A percentile compares a stretch with the other conserved stretches of the same genome.
Conservation (phyloP, 2,888 invertebrate species). For the Xiphydria camelus region DNA sequence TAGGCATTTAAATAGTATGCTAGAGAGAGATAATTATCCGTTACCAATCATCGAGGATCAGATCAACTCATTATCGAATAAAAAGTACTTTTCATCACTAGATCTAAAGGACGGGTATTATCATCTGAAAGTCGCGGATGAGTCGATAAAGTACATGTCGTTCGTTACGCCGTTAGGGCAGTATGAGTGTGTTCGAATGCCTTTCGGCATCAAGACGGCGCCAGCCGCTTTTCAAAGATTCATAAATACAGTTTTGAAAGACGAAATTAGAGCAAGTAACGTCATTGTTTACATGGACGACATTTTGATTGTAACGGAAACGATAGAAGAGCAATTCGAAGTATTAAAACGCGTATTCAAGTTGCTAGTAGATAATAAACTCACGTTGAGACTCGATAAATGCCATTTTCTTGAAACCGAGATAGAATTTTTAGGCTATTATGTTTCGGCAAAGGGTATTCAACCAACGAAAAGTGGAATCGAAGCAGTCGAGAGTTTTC, state of each 20-base stretch:
- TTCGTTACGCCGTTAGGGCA: slow-evolving; percentile 19
- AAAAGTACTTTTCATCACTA: slow-evolving; percentile 19
- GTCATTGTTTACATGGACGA: slow-evolving; percentile 15
- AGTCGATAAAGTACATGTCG: slow-evolving; percentile 18
- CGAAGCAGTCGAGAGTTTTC: slow-evolving; percentile 22
- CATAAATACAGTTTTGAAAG: slow-evolving; percentile 10
- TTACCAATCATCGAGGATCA: slow-evolving; percentile 25
- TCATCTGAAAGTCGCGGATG: slow-evolving; percentile 11
- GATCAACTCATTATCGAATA: slow-evolving; percentile 14
- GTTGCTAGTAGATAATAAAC: slow-evolving; percentile 4
- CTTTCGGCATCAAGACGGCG: slow-evolving; percentile 13
- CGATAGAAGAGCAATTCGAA: slow-evolving; percentile 9
- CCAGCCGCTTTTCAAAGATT: slow-evolving; percentile 11
- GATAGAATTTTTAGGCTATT: slow-evolving; percentile 26
- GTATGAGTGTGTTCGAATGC: slow-evolving; percentile 16
- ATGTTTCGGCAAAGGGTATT: slow-evolving; percentile 18
- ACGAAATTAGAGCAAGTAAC: slow-evolving; percentile 4
- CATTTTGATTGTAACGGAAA: slow-evolving; percentile 13
- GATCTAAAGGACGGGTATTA: slow-evolving; percentile 23
- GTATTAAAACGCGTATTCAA: slow-evolving; percentile 11
- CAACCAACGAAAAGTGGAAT: slow-evolving; percentile 21
- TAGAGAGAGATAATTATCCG: slow-evolving; percentile 19
- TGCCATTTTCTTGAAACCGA: slow-evolving; percentile 24
- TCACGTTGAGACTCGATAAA: slow-evolving; percentile 19
- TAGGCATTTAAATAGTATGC: slow-evolving; percentile 15